Evolutionary conservation across 2,113 vertebrate genomes (phyloP), one percentile per base, ranked within the genome.

Genomic region (Rissa tridactyla): DNA sequence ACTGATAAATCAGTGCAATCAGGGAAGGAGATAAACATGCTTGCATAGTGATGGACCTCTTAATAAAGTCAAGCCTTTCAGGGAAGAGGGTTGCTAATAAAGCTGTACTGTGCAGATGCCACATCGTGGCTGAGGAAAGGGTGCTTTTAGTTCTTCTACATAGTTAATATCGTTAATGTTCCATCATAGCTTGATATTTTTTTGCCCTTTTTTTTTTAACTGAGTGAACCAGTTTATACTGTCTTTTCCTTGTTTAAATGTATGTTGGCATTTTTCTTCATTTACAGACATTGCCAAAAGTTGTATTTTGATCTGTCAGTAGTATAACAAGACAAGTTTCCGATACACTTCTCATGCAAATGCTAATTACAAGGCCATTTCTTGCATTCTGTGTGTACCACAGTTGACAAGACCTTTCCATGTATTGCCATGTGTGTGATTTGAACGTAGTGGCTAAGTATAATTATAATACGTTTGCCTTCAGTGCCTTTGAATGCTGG

Each of bases 261-360:
- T 60, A 40, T 60, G 38, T 52, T 91, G 77, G 32, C 11, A 0
- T 30, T 96, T 92, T 92, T 89, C 34, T 82, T 96, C 57, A 40
- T 79, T 87, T 91, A 58, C 40, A 79, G 75, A 42, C 64, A 6
- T 64, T 96, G 95, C 90, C 90, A 91, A 69, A 86, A 96, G 34
- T 65, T 76, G 22, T 72, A 21, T 87, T 96, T 82, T 96, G 57
- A 72, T 96, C 52, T 85, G 66, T 87, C 78, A 85, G 73, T 82
- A 49, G 49, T 82, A 7, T 61, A 79, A 76, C 44, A 75, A 92
- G 72, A 88, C 69, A 92, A 46, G 19, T 80, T 87, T 89, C 62
- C 85, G 87, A 92, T 96, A 79, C 1, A 15, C 57, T 91, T 87
- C 70, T 97, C 82, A 91, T 85, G 73, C 44, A 91, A 82, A 90